Percentiles rank a stretch among this genome's conserved stretches.
Evolutionary conservation across 2,888 invertebrate species (phyloP).

Genomic region (Caenorhabditis doughertyi): DNA sequence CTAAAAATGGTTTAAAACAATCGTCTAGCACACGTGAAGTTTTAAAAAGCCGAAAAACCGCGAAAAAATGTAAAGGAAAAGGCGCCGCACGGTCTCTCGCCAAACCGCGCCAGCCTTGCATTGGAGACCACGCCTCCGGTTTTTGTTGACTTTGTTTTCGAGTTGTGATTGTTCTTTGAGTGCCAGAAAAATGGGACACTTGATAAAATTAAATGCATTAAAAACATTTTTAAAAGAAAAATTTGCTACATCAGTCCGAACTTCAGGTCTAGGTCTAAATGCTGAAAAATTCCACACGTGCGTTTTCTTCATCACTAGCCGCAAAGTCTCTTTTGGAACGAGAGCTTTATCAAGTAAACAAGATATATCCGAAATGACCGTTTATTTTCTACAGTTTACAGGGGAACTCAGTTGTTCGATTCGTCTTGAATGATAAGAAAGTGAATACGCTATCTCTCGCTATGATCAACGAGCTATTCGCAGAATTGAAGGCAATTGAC

Average conservation of each 20-base stretch:
- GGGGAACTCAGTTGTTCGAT: slow-evolving; percentile 78
- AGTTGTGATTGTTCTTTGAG: slow-evolving; percentile 40
- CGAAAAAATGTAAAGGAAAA: slow-evolving; percentile 24
- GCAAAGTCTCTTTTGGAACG: slow-evolving; percentile 38
- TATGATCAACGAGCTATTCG: slow-evolving; percentile 74
- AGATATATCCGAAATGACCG: neutral
- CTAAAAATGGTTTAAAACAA: neutral
- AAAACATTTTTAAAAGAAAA: slow-evolving; percentile 4
- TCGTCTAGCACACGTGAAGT: neutral
- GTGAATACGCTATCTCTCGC: slow-evolving; percentile 78
- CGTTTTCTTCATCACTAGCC: slow-evolving; percentile 38
- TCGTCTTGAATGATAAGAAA: slow-evolving; percentile 78
- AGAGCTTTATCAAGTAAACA: slow-evolving; percentile 58
- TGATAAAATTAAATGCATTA: neutral
- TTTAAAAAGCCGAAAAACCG: slow-evolving; percentile 39
- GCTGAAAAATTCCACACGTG: slow-evolving; percentile 27
- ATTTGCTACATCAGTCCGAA: no score
- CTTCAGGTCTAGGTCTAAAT: slow-evolving; percentile 38
- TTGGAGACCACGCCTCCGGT: slow-evolving; percentile 35
- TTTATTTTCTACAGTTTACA: slow-evolving; percentile 15
- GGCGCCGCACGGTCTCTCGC: slow-evolving; percentile 25
- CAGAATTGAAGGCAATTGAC: slow-evolving; percentile 77
- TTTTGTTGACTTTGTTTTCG: slow-evolving; percentile 20
- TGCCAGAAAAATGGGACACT: neutral
- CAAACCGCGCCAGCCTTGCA: slow-evolving; percentile 44